Percentiles rank a stretch among this genome's conserved stretches.
phyloP scores from a whole-genome alignment of 2,797 vertebrate species.

The Acanthis flammea region DNA sequence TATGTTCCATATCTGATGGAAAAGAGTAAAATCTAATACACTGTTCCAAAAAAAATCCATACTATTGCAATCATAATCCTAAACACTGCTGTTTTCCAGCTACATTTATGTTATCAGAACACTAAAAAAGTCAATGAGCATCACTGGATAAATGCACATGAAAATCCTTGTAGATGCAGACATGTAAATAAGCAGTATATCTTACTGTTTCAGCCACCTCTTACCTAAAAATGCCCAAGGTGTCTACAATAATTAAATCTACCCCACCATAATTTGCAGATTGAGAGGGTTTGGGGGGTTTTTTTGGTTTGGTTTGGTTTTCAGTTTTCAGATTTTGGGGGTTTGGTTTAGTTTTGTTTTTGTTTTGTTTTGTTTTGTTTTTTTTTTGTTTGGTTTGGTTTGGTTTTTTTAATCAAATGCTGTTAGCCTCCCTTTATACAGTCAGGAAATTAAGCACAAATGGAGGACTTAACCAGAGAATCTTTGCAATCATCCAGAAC shows the following conservation, averaged over 20 bases:
- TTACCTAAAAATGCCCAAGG: background rate
- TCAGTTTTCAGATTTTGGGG: background rate
- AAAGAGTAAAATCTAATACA: background rate
- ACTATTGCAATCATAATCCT: background rate
- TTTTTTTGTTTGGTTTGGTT: too few species aligned
- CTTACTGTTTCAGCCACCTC: background rate
- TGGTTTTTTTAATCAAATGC: background rate
- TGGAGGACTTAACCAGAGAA: background rate
- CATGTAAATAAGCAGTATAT: background rate
- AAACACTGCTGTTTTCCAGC: background rate
- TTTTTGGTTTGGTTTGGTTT: background rate
- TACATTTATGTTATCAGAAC: background rate
- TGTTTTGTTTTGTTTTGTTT: too few species aligned
- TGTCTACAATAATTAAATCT: background rate
- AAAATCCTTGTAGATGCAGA: background rate
- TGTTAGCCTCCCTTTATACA: background rate
- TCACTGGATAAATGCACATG: background rate
- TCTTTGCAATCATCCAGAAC: background rate
- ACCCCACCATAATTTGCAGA: background rate
- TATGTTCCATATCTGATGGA: background rate
- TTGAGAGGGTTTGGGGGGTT: fast-evolving
- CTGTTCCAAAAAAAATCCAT: background rate
- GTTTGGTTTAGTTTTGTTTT: background rate
- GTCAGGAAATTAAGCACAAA: background rate
- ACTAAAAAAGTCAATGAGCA: background rate